Base-by-base conservation (phyloP, 2,797 vertebrate species). In the Acipenser transmontanus region DNA sequence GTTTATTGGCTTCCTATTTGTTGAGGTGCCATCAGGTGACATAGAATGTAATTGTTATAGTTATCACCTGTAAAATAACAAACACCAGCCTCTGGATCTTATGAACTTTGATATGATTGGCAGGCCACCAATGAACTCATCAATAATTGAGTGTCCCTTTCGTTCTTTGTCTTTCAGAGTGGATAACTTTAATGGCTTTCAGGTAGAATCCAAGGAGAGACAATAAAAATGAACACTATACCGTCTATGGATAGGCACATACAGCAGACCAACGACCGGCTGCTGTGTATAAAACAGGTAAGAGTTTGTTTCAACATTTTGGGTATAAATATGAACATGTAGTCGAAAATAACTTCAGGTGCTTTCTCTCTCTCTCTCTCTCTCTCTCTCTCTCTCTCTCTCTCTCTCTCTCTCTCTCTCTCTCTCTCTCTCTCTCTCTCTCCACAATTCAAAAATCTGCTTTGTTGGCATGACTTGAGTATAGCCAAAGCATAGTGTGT, bases 251-350 rank as follows among this genome's bases (percentile, higher is more conserved):
- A 98, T 92, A 93, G 95, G 88, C 95, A 98, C 88, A 97, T 97
- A 88, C 96, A 98, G 90, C 95, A 98, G 91, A 98, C 96, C 81
- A 97, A 97, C 79, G 95, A 98, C 80, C 93, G 95, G 73, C 91
- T 98, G 89, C 94, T 89, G 88, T 98, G 96, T 88, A 98, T 98
- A 91, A 98, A 98, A 89, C 96, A 98, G 95, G 96, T 98, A 84
- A 88, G 88, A 34, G 34, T 34, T 34, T 34, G 34, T 34, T 34
- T 34, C 34, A 34, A 34, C 34, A 34, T 34, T 34, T 34, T 34
- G 34, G 34, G 34, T 34, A 34, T 34, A 34, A 34, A 34, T 34
- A 34, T 34, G 34, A 34, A 34, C 34, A 34, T 34, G 4, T 34
- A 34, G 34, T 34, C 34, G 4, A 34, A 34, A 3, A 4, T 34